Base-by-base conservation (phyloP, 2,797 vertebrate species). In the Neomorphus geoffroyi region DNA sequence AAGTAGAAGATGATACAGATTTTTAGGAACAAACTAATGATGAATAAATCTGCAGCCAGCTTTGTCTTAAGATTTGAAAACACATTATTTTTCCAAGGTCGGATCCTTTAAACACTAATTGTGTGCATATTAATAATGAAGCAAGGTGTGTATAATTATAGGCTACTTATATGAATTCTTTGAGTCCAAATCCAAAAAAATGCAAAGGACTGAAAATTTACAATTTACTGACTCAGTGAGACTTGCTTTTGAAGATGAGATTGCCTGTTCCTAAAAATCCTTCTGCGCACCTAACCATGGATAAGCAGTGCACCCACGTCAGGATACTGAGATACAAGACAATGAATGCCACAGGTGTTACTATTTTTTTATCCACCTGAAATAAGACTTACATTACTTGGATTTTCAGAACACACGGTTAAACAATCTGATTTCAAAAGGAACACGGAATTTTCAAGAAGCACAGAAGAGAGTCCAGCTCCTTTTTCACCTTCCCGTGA, bases 1-100 rank as follows among this genome's bases (percentile, higher is more conserved):
- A 70, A 83, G 61, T 70, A 62, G 30, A 80, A 81, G 8, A 67
- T 56, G 13, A 53, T 72, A 69, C 10, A 62, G 39, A 92, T 62
- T 93, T 88, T 90, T 82, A 83, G 67, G 57, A 88, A 73, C n/a
- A 83, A 72, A 87, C 30, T 78, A 79, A 70, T 37, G 51, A 88
- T 79, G 33, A 83, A 60, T 51, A 81, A 81, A 91, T 71, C 67
- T 92, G 33, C 43, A 85, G 48, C 13, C 12, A 32, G 24, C 30
- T 86, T 81, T 88, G 45, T 71, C 18, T 41, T 56, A 66, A 11
- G 45, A 70, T 48, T 70, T 82, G 35, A 56, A 80, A 81, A 67
- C 26, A 57, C 32, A n/a, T 53, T 80, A 18, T 72, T 86, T 71
- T 91, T 71, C 66, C 33, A 54, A 50, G 26, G 45, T 58, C 26